These are phyloP conservation scores for Dasyurus viverrinus DNA, from an alignment of 2,113 vertebrate species.

Conservation along the genomic window DNA sequence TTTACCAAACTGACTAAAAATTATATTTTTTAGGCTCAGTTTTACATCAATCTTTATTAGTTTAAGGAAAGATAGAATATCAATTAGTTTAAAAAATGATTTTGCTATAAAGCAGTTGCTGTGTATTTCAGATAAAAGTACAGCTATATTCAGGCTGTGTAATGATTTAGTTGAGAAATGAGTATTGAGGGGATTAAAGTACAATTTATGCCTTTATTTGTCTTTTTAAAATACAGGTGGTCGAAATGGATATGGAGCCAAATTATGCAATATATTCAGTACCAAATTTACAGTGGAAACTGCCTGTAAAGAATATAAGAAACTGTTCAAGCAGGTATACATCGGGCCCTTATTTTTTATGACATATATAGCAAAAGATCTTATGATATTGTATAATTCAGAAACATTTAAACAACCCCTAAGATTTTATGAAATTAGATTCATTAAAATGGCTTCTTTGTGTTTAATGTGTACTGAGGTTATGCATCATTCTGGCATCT, in stretches of 20 bases:
- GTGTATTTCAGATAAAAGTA: background rate
- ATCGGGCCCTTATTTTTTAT: constrained; percentile 40
- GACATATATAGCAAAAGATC: constrained; percentile 23
- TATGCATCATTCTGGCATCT: constrained; percentile 12
- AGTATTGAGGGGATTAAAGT: background rate
- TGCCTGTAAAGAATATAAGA: constrained; percentile 92
- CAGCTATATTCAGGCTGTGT: background rate
- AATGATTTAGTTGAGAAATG: background rate
- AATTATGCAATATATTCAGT: constrained; percentile 99
- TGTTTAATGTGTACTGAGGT: constrained; percentile 2
- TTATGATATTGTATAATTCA: constrained; percentile 31
- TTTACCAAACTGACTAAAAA: constrained; percentile 37
- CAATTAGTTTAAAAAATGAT: background rate
- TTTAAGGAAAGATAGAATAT: background rate
- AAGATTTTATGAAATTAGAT: constrained; percentile 18
- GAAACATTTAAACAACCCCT: constrained; percentile 31
- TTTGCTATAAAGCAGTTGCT: background rate
- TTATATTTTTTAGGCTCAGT: constrained; percentile 17
- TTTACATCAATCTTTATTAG: background rate
- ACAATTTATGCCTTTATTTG: background rate
- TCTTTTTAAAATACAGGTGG: constrained; percentile 87
- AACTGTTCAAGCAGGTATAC: constrained; percentile 93
- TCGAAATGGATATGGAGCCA: constrained; percentile 98
- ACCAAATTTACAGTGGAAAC: constrained; percentile 98
- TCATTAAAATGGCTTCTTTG: constrained; percentile 8